Evolutionary conservation across 1,140 invertebrate genomes (phyloP).

Genomic region (Batillaria attramentaria): DNA sequence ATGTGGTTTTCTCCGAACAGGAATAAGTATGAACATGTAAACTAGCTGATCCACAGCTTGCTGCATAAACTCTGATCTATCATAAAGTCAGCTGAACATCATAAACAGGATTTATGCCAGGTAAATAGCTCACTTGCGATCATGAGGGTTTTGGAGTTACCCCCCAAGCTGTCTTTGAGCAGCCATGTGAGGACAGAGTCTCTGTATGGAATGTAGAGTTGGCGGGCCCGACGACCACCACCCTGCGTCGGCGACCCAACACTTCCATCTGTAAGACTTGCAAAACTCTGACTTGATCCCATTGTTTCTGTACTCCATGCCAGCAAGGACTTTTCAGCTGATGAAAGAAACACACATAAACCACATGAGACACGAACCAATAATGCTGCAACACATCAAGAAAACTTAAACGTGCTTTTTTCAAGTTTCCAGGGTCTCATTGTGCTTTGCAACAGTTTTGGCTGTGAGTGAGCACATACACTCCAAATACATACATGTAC

Average conservation of each 20-base stretch:
- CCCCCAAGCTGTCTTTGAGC: conserved; percentile 91
- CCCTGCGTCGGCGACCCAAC: background rate
- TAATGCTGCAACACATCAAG: too few species aligned
- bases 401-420: too few species aligned
- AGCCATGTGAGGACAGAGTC: conserved; percentile 95
- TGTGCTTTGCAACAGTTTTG: too few species aligned
- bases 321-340: conserved; percentile 62
- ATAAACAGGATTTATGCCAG: background rate
- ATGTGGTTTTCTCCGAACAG: background rate
- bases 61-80: background rate
- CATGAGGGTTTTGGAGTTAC: conserved; percentile 96
- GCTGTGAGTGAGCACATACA: too few species aligned
- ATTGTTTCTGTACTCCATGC: conserved; percentile 57
- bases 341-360: too few species aligned
- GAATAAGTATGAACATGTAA: background rate
- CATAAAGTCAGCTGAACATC: background rate
- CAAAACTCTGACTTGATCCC: conserved; percentile 51
- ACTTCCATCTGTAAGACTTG: conserved; percentile 43
- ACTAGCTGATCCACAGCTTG: background rate
- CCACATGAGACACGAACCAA: too few species aligned
- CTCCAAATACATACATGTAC: too few species aligned
- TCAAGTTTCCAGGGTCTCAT: background rate
- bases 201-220: conserved; percentile 87
- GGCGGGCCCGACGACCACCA: conserved; percentile 43
- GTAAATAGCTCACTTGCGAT: conserved; percentile 78